phyloP scores from a whole-genome alignment of 2,797 vertebrate genomes.

The Sternarchorhynchus goeldii region DNA sequence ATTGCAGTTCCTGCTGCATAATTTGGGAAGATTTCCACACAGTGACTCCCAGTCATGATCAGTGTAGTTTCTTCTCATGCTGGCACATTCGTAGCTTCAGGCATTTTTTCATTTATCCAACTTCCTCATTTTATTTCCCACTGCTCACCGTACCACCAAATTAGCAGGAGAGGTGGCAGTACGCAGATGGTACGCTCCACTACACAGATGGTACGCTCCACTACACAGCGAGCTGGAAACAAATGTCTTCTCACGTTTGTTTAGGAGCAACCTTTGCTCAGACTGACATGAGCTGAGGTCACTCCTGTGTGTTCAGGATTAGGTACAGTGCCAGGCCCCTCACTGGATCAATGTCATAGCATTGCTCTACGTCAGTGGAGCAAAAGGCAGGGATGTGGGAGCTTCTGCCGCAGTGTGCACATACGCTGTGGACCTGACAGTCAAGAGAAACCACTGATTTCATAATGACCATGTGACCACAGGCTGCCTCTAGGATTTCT shows the following conservation, averaged over 20 bases:
- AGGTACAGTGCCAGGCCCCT: constrained; percentile 60
- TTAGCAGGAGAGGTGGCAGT: constrained; percentile 61
- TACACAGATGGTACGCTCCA: constrained; percentile 42
- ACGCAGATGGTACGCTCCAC: constrained; percentile 56
- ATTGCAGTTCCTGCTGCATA: constrained; percentile 64
- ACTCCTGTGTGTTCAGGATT: constrained; percentile 52
- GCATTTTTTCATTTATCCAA: constrained; percentile 54
- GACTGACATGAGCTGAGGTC: constrained; percentile 33
- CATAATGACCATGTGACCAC: constrained; percentile 64
- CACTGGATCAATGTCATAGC: constrained; percentile 62
- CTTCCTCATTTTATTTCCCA: constrained; percentile 13
- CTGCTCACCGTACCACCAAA: constrained; percentile 53
- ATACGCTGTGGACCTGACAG: constrained; percentile 65
- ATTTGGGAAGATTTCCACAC: constrained; percentile 65
- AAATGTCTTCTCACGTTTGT: constrained; percentile 46
- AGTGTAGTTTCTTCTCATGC: constrained; percentile 68
- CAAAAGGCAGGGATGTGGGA: constrained; percentile 57
- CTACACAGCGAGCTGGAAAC: constrained; percentile 38
- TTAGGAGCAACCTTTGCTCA: constrained; percentile 38
- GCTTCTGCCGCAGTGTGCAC: constrained; percentile 57
- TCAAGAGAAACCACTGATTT: constrained; percentile 62
- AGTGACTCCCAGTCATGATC: constrained; percentile 64
- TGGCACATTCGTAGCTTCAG: constrained; percentile 67
- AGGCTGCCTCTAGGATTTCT: constrained; percentile 49
- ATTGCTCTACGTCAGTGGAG: constrained; percentile 43